Conservation (phyloP, 2,113 vertebrate genomes). For the Cricetomys ansorgei region DNA sequence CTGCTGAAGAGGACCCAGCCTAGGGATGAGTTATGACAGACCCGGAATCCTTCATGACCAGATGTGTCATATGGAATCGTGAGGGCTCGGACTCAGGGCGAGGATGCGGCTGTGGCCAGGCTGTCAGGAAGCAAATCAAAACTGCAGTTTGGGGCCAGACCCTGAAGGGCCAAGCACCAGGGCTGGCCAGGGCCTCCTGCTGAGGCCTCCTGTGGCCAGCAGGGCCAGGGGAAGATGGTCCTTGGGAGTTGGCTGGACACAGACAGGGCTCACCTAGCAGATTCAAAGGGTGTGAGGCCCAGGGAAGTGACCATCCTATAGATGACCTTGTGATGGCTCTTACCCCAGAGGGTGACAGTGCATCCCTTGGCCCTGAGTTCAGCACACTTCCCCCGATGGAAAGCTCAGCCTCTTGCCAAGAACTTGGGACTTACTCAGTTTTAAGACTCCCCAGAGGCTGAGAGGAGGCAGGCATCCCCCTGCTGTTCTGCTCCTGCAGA, state of each 20-base stretch:
- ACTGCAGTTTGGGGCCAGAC: constrained; percentile 29
- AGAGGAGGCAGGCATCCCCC: neutral
- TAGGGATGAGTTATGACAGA: constrained; percentile 75
- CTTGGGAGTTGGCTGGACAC: neutral
- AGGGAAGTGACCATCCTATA: neutral
- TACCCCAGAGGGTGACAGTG: no score
- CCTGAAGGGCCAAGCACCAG: neutral
- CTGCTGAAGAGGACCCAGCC: constrained; percentile 73
- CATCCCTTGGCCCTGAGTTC: neutral
- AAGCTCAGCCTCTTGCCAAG: neutral
- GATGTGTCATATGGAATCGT: constrained; percentile 65
- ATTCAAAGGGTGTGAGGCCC: neutral
- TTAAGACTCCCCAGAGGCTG: neutral
- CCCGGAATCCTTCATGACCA: constrained; percentile 66
- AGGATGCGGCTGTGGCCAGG: constrained; percentile 62
- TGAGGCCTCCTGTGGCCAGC: neutral
- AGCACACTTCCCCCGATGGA: neutral
- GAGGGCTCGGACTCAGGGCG: constrained; percentile 55
- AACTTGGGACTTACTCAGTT: neutral
- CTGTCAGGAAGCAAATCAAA: constrained; percentile 69
- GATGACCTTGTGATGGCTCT: neutral
- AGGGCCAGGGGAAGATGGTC: neutral
- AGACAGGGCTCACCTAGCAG: neutral
- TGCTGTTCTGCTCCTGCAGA: neutral
- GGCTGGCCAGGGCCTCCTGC: neutral